Base-by-base conservation (phyloP, 2,113 vertebrate genomes). In the Leucoraja erinaceus region DNA sequence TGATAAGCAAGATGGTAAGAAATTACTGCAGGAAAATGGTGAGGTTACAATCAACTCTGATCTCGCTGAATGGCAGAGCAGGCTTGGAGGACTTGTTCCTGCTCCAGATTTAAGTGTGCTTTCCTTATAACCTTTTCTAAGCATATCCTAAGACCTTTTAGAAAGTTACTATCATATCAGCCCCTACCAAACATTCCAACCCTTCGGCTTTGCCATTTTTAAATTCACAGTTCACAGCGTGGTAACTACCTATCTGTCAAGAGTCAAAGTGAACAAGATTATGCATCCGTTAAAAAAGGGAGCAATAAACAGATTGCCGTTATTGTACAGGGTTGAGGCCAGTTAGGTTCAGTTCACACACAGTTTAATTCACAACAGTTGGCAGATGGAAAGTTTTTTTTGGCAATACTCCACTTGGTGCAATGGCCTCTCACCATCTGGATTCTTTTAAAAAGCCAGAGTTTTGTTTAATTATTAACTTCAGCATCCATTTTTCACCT, bases 361-460 rank as follows among this genome's bases (percentile, higher is more conserved):
- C 59, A 88, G 83, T 88, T 88, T 88, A 88, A 63, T 88, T 88
- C 59, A 63, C 28, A 63, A 63, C 59, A 31, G 83, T 63, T 88
- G 83, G 83, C 83, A 88, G 83, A 88, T 14, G 31, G 4, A 31
- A n/a, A n/a, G 83, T 28, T 88, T 88, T 63, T 8, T 12, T 86
- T 86, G 83, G 83, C 59, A 86, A 63, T 61, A 9, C n/a, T 86
- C 83, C 83, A 86, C 12, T 63, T 18, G 8, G 4, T 63, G 83
- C 56, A 86, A 86, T 86, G 83, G 83, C 83, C 59, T 86, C 83
- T 86, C 83, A 63, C 56, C 59, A 86, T 63, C 83, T 86, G 83
- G 83, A 63, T 61, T 31, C 59, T 63, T 61, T 61, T 16, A 86
- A 86, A 86, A 63, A 63, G 83, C n/a, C 28, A 86, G 61, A 25